Evolutionary conservation across 2,797 vertebrate genomes (phyloP).

Genomic region (Phylloscopus collybita): DNA sequence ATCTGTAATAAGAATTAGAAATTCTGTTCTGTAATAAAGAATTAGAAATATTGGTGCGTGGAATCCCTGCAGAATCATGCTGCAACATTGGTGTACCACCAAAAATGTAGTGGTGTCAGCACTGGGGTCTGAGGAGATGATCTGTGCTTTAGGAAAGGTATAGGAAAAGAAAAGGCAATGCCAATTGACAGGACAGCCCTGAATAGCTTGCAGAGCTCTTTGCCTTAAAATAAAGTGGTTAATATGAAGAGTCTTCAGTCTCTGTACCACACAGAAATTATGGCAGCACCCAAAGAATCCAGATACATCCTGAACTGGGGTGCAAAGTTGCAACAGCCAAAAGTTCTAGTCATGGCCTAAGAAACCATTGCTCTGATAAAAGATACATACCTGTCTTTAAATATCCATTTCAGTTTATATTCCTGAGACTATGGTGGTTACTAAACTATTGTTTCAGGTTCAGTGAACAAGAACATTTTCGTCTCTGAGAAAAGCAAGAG

Average conservation of each 20-base stretch:
- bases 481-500: neutral
- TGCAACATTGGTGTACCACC: neutral
- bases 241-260: neutral
- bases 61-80: too few relatives aligned
- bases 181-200: neutral
- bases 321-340: neutral
- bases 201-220: neutral
- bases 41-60: neutral
- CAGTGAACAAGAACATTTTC: neutral
- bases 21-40: neutral
- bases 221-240: neutral
- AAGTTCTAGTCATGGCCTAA: neutral
- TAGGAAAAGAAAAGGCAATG: neutral
- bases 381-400: neutral
- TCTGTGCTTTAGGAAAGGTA: neutral
- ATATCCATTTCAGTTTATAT: neutral
- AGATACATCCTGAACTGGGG: neutral
- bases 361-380: neutral
- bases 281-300: neutral
- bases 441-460: neutral
- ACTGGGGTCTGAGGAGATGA: neutral
- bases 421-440: neutral
- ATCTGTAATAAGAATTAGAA: too few relatives aligned
- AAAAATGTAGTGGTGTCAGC: neutral
- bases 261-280: neutral